phyloP scores from a whole-genome alignment of 2,797 vertebrate genomes.

The Remorina albescens region DNA sequence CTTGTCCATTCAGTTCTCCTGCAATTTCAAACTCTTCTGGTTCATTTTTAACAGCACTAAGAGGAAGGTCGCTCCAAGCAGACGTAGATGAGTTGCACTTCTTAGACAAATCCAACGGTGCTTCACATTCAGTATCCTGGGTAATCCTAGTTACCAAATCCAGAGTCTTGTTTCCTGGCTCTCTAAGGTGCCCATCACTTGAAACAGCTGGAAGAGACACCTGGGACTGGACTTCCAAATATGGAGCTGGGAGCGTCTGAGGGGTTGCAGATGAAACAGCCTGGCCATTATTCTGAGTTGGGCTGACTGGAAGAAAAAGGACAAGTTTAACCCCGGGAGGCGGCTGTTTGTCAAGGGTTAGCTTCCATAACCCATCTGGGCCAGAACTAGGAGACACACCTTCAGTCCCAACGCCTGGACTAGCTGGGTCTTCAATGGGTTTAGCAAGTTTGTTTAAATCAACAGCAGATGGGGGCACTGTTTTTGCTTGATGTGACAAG shows the following conservation, averaged over 20 bases:
- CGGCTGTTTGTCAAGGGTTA: conserved; percentile 74
- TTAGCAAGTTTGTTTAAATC: conserved; percentile 1
- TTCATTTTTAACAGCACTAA: conserved; percentile 58
- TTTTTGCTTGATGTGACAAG: neutral
- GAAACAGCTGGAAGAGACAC: neutral
- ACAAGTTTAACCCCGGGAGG: conserved; percentile 76
- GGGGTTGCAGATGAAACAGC: conserved; percentile 28
- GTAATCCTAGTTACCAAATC: conserved; percentile 31
- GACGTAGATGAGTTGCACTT: conserved; percentile 28
- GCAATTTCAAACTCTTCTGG: conserved; percentile 42
- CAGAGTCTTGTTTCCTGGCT: neutral
- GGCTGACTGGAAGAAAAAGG: conserved; percentile 73
- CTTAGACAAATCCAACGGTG: conserved; percentile 76
- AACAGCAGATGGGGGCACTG: neutral
- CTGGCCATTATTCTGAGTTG: conserved; percentile 23
- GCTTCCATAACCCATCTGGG: conserved; percentile 67
- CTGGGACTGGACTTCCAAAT: conserved; percentile 23
- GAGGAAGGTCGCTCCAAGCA: neutral
- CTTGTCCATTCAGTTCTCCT: neutral
- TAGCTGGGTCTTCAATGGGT: neutral
- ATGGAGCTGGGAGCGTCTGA: conserved; percentile 17
- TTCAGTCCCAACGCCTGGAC: neutral
- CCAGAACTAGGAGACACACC: conserved; percentile 1
- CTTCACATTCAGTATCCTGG: conserved; percentile 17
- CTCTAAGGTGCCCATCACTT: neutral